phyloP scores from a whole-genome alignment of 2,113 vertebrate genomes.

The Glaucidium brasilianum region DNA sequence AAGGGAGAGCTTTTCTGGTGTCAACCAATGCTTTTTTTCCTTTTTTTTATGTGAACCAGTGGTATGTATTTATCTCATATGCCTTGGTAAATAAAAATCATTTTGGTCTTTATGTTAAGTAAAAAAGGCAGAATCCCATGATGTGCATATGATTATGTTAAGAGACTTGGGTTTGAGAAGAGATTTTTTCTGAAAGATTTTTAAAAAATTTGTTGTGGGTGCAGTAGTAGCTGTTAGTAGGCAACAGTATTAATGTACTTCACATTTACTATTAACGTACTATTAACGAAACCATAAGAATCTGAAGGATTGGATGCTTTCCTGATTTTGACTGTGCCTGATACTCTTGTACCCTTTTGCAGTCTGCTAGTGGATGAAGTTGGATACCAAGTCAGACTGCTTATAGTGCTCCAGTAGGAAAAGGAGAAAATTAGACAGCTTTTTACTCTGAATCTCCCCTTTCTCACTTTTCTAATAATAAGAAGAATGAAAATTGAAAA shows the following conservation, averaged over 20 bases:
- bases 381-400: background rate
- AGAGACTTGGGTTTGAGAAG: background rate
- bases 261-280: background rate
- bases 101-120: background rate
- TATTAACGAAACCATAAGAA: background rate
- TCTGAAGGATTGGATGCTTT: background rate
- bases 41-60: background rate
- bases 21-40: rapidly evolving
- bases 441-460: background rate
- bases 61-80: background rate
- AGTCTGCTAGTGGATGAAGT: background rate
- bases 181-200: background rate
- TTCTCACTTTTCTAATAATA: background rate
- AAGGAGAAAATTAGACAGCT: background rate
- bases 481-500: background rate
- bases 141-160: background rate
- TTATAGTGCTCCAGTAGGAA: background rate
- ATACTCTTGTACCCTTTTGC: background rate
- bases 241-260: background rate
- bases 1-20: background rate
- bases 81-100: background rate
- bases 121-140: background rate
- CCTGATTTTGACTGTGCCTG: background rate
- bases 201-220: background rate
- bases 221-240: background rate